Evolutionary conservation across 2,113 vertebrate genomes (phyloP), one percentile per base, ranked within the genome.

Genomic region (Labeo catla): DNA sequence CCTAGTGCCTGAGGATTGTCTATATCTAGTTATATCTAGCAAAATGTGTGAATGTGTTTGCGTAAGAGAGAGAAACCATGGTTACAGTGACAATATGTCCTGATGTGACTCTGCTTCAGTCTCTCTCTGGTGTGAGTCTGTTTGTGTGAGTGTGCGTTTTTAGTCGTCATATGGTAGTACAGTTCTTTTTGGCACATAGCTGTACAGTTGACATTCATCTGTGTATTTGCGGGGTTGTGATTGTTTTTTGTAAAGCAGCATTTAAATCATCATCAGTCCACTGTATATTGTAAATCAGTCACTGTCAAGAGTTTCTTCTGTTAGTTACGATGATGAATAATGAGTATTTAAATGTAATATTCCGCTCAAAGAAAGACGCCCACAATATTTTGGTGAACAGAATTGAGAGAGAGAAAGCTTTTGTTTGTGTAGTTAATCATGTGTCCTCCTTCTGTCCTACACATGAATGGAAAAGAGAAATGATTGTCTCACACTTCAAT

Each of bases 401-500:
- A 77, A 50, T 50, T n/a, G 23, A 65, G 23, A 77, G 85, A 72
- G 78, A 83, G 66, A 54, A 70, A 8, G 76, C 61, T 61, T 76
- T 8, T 76, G 43, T 81, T 59, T 76, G 39, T 87, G 45, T 81
- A 68, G 43, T 45, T 52, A 54, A 70, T 50, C 43, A 72, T 81
- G 70, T 87, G 86, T 52, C 70, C 88, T 81, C 54, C 13, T 76
- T 89, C 76, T 81, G 82, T 86, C 85, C 84, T 47, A 28, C 70
- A 81, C 39, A 54, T 79, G 84, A 79, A 84, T 43, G 23, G 72
- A 78, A 78, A 85, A 84, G 47, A 68, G 86, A 66, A 83, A 87
- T 74, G 4, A 87, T 87, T 87, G 66, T 87, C 80, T 83, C 77
- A 28, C 83, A 83, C 86, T 86, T 74, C 74, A 80, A 23, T 87